Evolutionary conservation across 2,113 vertebrate species (phyloP), one percentile per base, ranked within the genome.

Genomic region (Rafetus swinhoei): DNA sequence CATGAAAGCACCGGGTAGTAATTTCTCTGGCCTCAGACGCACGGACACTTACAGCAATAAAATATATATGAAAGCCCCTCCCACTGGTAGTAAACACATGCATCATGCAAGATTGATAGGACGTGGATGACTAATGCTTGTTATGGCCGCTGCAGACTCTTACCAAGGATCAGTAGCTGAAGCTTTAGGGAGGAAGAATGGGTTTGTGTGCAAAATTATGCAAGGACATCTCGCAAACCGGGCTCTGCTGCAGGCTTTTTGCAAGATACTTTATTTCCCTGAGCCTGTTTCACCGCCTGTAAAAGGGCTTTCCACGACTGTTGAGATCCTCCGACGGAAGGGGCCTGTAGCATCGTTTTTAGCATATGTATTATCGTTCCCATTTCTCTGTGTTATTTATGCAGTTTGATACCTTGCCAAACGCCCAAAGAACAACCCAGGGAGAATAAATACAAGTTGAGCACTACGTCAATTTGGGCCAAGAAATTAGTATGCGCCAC

Each of bases 21-120:
- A 94, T 85, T 91, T 88, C 92, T 93, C 81, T 83, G 90, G 92
- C 92, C 92, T 54, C 92, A 85, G 95, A 81, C 91, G 18, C 76
- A 90, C 87, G 84, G 94, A 91, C 65, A 59, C 29, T 84, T 79
- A 82, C 90, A 93, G 91, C 94, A 86, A 86, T 59, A 82, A 90
- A 95, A 89, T 83, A 65, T 55, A 74, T 24, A 81, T 4, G 27
- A 69, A 92, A 72, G 52, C 15, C 35, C 86, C 90, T 97, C 90
- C 95, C 93, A 92, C 92, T 84, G 84, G 92, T 88, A 93, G 92
- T 86, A 96, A 96, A 96, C 92, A 52, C 8, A 84, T 95, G 95
- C 1, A 22, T 94, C 95, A 90, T n/a, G 92, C 62, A 88, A 85
- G 84, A 79, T 7, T 88, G 93, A 89, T 79, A 90, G 94, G 82